Base-by-base conservation (phyloP, 1,140 invertebrate genomes). In the Drosophila teissieri region DNA sequence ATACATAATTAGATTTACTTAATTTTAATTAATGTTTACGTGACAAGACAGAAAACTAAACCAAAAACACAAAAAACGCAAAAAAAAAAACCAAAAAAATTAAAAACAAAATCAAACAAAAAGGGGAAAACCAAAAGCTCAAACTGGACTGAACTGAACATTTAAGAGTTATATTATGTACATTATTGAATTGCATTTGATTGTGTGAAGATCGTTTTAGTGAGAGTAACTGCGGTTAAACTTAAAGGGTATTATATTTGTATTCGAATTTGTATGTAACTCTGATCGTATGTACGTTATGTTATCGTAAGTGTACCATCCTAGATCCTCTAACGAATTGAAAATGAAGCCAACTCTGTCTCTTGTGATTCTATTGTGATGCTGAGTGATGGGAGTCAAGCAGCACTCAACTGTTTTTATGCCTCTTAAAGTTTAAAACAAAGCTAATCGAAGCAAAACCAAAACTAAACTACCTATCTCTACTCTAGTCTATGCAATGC, bases 71-170 rank as follows among this genome's bases (percentile, higher is more conserved):
- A 45, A 74, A 80, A 73, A 70, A 61, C 45, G 4, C 0, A 14
- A 14, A 39, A 78, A 80, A 76, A 70, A 61, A 40, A 39, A 60
- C 78, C 54, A 4, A 12, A 39, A 39, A 14, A 39, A 14, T 4
- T 14, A 14, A 62, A 58, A 64, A 51, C 45, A 78, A 78, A 74
- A 70, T 56, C 40, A 74, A 75, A 31, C 37, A 51, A 68, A 82
- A 70, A 68, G 73, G 77, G 62, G 74, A 86, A 88, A 80, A 73
- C 60, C 62, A 84, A 81, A 84, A 91, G 88, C 88, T 91, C 88
- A 91, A 91, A 91, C 88, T 91, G 83, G 88, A 91, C 88, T 91
- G 88, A 91, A 91, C 88, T 91, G 88, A 91, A 88, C 89, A 81
- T 78, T 91, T 90, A 88, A 90, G 73, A 75, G 52, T 84, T 80